phyloP scores from a whole-genome alignment of 2,888 invertebrate genomes.

The Chorisops tibialis region DNA sequence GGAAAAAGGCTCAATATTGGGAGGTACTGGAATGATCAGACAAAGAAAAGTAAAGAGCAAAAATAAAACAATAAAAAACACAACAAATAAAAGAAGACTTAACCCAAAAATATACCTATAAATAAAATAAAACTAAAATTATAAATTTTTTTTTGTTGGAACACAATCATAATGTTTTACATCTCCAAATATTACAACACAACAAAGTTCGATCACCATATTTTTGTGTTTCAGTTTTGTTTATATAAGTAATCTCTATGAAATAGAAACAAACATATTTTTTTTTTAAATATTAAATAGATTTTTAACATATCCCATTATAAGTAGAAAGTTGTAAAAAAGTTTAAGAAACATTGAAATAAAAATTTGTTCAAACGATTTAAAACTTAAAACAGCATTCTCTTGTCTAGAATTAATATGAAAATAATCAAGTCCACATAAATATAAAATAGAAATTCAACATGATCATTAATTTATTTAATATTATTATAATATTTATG shows the following conservation, averaged over 20 bases:
- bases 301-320: neutral
- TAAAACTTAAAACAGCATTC: conserved; percentile 31
- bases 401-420: conserved; percentile 26
- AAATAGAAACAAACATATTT: conserved; percentile 34
- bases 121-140: neutral
- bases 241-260: conserved; percentile 34
- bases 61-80: conserved; percentile 35
- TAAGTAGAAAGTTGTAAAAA: neutral
- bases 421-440: conserved; percentile 19
- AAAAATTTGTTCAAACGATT: conserved; percentile 21
- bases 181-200: conserved; percentile 25
- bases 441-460: conserved; percentile 26
- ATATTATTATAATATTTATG: conserved; percentile 32
- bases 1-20: conserved; percentile 80
- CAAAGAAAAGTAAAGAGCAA: conserved; percentile 43
- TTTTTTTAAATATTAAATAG: conserved; percentile 28
- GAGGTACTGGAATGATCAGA: conserved; percentile 65
- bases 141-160: too few species aligned
- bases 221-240: conserved; percentile 9
- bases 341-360: neutral
- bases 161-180: conserved; percentile 12
- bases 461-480: conserved; percentile 33
- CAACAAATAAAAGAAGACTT: conserved; percentile 29
- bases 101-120: conserved; percentile 15
- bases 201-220: conserved; percentile 16